These are phyloP conservation scores for Turritopsis rubra DNA, from an alignment of 30 jellyfish, hydroid and myxozoan species.

Conservation along the genomic window DNA sequence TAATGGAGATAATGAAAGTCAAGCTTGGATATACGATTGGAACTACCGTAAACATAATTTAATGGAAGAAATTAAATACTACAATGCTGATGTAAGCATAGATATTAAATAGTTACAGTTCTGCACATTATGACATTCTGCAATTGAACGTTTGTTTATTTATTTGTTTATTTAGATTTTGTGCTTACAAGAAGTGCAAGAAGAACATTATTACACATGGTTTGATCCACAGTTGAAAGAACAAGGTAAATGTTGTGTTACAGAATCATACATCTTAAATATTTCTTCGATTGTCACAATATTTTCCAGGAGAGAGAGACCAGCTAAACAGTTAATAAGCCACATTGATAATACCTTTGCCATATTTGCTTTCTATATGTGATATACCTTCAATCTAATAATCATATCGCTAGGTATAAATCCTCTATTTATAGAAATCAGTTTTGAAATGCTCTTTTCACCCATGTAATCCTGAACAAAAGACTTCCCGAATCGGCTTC, in stretches of 20 bases:
- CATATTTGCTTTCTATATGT: too few species aligned
- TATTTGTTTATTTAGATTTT: constrained; percentile 36
- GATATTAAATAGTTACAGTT: too few species aligned
- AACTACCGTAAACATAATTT: constrained; percentile 62
- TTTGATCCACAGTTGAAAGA: constrained; percentile 54
- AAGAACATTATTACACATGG: constrained; percentile 59
- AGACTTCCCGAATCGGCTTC: too few species aligned
- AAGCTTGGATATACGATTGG: constrained; percentile 54
- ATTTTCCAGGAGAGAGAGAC: background rate
- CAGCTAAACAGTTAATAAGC: background rate
- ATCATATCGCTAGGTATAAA: too few species aligned
- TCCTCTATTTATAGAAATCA: too few species aligned
- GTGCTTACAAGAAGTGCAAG: constrained; percentile 92
- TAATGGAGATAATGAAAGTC: constrained; percentile 39
- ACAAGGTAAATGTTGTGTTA: constrained; percentile 50
- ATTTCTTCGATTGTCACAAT: background rate
- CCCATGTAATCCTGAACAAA: too few species aligned
- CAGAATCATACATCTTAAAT: too few species aligned
- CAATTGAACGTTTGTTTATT: too few species aligned
- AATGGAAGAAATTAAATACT: constrained; percentile 50
- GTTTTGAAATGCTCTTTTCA: too few species aligned
- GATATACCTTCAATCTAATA: too few species aligned
- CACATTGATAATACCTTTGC: too few species aligned
- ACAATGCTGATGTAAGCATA: constrained; percentile 92
- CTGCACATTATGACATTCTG: too few species aligned